Evolutionary conservation across 2,888 invertebrate genomes (phyloP), one percentile per base, ranked within the genome.

Genomic region (Caprella mutica): DNA sequence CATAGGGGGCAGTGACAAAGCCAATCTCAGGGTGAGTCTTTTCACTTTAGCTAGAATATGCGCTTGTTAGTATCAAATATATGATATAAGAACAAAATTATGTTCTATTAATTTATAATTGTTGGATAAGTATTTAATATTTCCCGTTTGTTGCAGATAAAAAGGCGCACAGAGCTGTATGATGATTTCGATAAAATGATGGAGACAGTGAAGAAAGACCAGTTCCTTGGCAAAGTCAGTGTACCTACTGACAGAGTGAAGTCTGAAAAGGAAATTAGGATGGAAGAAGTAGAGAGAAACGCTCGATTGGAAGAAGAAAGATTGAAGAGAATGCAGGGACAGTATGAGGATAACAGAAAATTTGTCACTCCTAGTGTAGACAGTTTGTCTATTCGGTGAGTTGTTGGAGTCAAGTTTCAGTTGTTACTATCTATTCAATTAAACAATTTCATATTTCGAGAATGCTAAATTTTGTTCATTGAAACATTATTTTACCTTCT

Each of bases 251-350:
- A 60, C 21, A 57, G 62, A 29, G 71, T 91, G 19, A 86, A 89
- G 71, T 85, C 83, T 12, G 85, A 86, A 66, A 87, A 88, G 66
- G 87, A 92, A 72, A 74, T 86, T 46, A 83, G 83, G 0, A 81
- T 80, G 66, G 85, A 86, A 70, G 89, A 91, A 69, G 83, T 81
- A 67, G 81, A 83, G 63, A 81, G 79, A 64, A 72, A 92, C 14
- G 85, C 86, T 66, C 78, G 81, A 67, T 73, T 91, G 42, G 91
- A 94, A 75, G 79, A 77, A 61, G 87, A 89, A 66, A 77, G 90
- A 58, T 70, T 84, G 43, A 75, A 78, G 57, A 78, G 94, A 68
- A 94, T 93, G 92, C 77, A 78, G 64, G 85, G 83, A 6, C 68
- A 77, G 72, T 85, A 69, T 86, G 86, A 1, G 81, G 85, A 67